These are phyloP conservation scores for Alexandromys fortis DNA, from an alignment of 2,113 vertebrate genomes.

Conservation along the genomic window DNA sequence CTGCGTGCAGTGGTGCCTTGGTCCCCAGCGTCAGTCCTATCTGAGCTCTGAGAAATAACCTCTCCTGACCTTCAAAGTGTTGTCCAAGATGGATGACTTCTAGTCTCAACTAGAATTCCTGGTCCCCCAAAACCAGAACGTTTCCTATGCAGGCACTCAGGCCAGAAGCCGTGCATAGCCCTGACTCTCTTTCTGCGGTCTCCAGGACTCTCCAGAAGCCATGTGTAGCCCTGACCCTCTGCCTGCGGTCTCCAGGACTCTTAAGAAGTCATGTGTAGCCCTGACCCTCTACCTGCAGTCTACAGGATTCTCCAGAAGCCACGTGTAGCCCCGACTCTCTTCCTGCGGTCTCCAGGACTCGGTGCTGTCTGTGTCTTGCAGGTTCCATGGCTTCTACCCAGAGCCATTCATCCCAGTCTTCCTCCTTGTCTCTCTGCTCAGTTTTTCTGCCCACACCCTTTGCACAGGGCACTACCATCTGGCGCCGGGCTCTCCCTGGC, in stretches of 20 bases:
- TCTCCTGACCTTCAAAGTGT: fast-evolving
- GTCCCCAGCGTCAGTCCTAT: not conserved
- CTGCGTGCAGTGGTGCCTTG: fast-evolving
- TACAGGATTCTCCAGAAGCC: too few species aligned
- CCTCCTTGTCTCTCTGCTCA: too few species aligned
- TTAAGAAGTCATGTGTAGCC: fast-evolving
- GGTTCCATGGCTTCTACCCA: not conserved
- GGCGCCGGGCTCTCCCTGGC: fast-evolving
- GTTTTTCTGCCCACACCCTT: not conserved
- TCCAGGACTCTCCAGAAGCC: too few species aligned
- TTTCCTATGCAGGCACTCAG: not conserved
- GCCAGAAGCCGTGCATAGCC: fast-evolving
- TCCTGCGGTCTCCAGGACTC: not conserved
- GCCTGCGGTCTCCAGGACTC: not conserved
- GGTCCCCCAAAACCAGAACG: not conserved
- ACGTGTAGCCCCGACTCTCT: too few species aligned
- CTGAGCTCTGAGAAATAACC: not conserved
- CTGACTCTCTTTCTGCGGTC: not conserved
- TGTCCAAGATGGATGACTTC: not conserved
- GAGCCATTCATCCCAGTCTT: fast-evolving
- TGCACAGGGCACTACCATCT: fast-evolving
- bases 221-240: too few species aligned
- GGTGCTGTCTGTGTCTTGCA: fast-evolving
- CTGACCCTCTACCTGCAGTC: not conserved
- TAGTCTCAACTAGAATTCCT: not conserved